These are phyloP conservation scores for Temnothorax rugatulus DNA, from an alignment of 2,888 invertebrate species.

Conservation along the genomic window DNA sequence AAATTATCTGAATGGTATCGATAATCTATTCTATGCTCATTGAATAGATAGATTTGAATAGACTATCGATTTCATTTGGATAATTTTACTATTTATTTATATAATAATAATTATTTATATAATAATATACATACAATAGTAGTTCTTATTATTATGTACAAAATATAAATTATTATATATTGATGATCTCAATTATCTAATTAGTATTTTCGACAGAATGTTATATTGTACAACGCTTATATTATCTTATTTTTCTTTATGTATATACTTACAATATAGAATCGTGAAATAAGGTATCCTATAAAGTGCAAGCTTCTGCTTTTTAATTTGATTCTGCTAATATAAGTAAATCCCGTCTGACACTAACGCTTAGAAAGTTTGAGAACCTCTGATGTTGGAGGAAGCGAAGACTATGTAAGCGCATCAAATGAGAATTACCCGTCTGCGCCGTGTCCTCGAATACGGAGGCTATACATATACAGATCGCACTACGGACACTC, in stretches of 20 bases:
- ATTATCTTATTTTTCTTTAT: background rate
- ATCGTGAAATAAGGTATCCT: background rate
- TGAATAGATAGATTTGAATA: too few relatives aligned
- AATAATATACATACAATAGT: background rate
- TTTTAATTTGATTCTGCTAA: background rate
- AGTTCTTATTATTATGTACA: background rate
- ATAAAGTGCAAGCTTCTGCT: background rate
- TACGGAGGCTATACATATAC: background rate
- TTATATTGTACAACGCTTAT: background rate
- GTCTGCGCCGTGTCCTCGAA: conserved; percentile 21
- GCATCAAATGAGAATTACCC: conserved; percentile 53
- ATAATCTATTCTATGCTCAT: too few relatives aligned
- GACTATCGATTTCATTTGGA: too few relatives aligned
- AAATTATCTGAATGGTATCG: background rate
- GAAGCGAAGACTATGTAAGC: background rate
- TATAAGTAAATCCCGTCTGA: background rate
- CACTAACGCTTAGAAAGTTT: background rate
- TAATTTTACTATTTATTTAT: too few relatives aligned
- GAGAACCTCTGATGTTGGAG: conserved; percentile 2
- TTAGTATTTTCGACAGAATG: background rate
- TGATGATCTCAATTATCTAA: background rate
- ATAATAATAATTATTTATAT: background rate
- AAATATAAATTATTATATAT: background rate
- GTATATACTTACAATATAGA: background rate
- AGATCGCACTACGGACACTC: conserved; percentile 32